Evolutionary conservation across 2,888 invertebrate species (phyloP), one percentile per base, ranked within the genome.

Genomic region (Caenorhabditis sp.): DNA sequence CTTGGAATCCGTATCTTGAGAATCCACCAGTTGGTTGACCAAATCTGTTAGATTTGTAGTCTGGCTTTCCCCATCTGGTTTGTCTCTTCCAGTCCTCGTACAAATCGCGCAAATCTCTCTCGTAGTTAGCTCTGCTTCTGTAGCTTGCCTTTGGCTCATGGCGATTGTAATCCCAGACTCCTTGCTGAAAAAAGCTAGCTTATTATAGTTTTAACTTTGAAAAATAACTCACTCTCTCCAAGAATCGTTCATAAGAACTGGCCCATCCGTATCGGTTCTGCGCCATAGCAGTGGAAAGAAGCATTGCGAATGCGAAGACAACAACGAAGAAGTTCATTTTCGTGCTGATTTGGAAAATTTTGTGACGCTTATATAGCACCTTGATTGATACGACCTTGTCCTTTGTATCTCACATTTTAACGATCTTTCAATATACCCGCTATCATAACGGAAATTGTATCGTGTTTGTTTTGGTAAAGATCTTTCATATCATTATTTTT

Each of bases 161-260:
- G 14, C 59, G 52, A 31, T 62, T 62, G 59, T 49, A 66, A 31
- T 70, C 70, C 70, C 70, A 70, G 1, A 66, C 70, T 25, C 70
- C 70, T 70, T 70, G 70, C 70, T 70, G 63, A 66, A 70, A 61
- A 56, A 21, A 20, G 4, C n/a, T 17, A 4, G 50, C n/a, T n/a
- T n/a, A n/a, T n/a, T n/a, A n/a, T n/a, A n/a, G n/a, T n/a, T n/a
- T n/a, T n/a, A n/a, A n/a, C n/a, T n/a, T n/a, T n/a, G n/a, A n/a
- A n/a, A n/a, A n/a, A n/a, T n/a, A 56, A 67, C 74, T 63, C 26
- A 74, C 74, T 69, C 74, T 69, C 61, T 74, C 74, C 25, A 74
- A 60, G 64, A 63, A 74, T 66, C 67, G 52, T 56, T 74, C 74
- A 12, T 74, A 74, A 17, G 74, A 74, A 23, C 59, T 63, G 60